Evolutionary conservation across 2,888 invertebrate species (phyloP), one percentile per base, ranked within the genome.

Genomic region (Eupithecia abbreviata): DNA sequence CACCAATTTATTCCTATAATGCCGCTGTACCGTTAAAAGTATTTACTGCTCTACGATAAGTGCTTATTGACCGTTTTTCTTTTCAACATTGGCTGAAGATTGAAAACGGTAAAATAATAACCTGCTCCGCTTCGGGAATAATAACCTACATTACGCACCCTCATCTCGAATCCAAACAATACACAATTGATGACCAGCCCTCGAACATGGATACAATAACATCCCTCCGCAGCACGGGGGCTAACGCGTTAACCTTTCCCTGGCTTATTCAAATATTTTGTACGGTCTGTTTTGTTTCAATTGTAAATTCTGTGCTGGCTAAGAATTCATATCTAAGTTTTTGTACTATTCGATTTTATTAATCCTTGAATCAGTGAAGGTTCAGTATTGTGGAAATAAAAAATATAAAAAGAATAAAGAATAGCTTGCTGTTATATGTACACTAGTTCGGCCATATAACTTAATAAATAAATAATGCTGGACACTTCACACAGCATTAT

Each of bases 201-300:
- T 47, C 76, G 51, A 69, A 74, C 76, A 73, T 65, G 71, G 68
- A 72, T 71, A 76, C 74, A 77, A 77, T 79, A 75, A 76, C 65
- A 69, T 49, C 70, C 69, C 75, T 30, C 68, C 70, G 79, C 74
- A 73, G 30, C 70, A 62, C 75, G 30, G 58, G 74, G 77, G 74
- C 78, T 77, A 72, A 75, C 78, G 74, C 69, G 68, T 68, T 71
- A 80, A 82, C 78, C 74, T 81, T 79, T 80, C 79, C 55, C 55
- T 3, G 9, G 0, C 69, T 18, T 18, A 45, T 47, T 69, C 30
- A 30, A 49, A 47, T 6, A 68, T 68, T 68, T 66, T 42, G 15
- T 42, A 6, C 10, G 10, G 15, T 51, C 30, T 62, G 30, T 62
- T 18, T 58, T 30, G 62, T 30, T 30, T 30, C 62, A 18, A 30